These are phyloP conservation scores for Petromus typicus DNA, from an alignment of 2,113 vertebrate genomes.

Conservation along the genomic window DNA sequence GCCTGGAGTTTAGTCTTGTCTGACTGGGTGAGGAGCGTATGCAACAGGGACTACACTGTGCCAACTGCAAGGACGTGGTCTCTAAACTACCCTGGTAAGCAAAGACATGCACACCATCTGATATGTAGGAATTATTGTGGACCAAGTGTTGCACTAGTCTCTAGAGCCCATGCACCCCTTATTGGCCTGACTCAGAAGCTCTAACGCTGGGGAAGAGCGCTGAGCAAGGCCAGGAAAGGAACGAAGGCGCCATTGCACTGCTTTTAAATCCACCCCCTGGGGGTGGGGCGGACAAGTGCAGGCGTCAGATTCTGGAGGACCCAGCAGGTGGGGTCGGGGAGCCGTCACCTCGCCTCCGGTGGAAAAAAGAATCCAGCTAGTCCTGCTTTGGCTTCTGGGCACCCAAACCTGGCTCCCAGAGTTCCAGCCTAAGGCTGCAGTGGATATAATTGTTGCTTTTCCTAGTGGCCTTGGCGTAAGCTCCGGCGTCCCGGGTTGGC, in stretches of 20 bases:
- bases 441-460: background rate
- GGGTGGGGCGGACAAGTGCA: too few relatives aligned
- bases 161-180: background rate
- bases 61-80: background rate
- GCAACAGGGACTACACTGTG: too few relatives aligned
- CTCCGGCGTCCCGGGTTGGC: background rate
- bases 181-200: background rate
- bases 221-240: background rate
- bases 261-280: background rate
- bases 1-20: background rate
- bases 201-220: too few relatives aligned
- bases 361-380: too few relatives aligned
- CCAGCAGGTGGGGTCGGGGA: too few relatives aligned
- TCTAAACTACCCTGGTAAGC: background rate
- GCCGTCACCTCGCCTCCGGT: fast-evolving
- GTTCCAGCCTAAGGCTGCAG: too few relatives aligned
- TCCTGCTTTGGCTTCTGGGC: background rate
- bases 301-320: background rate
- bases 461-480: too few relatives aligned
- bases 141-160: background rate
- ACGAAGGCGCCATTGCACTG: background rate
- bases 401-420: background rate
- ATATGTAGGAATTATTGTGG: background rate
- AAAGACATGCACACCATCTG: background rate
- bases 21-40: too few relatives aligned